Base-by-base conservation (phyloP, 1,140 invertebrate genomes). In the Heliconius eleuchia region DNA sequence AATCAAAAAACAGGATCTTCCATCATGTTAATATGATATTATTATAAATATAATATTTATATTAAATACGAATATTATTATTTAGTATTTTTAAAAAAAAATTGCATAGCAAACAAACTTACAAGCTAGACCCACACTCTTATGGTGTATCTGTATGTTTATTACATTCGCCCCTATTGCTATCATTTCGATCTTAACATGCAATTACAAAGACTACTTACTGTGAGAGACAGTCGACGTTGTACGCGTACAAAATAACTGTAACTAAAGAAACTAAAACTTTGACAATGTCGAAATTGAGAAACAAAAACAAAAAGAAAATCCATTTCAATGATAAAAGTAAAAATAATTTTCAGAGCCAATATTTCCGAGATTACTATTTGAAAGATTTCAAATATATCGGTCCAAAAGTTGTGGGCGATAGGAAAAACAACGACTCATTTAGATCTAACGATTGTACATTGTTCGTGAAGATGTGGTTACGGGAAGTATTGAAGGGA, bases 301-400 rank as follows among this genome's bases (percentile, higher is more conserved):
- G 72, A n/a, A 75, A 74, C n/a, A 82, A 76, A 71, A 73, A 73
- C 11, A 80, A 76, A 73, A 73, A 57, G 13, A 78, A 66, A 78
- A 52, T 72, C 37, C 30, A 42, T 66, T 57, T 37, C 23, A 76
- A 27, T 27, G 78, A 1, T 39, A 78, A 77, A 37, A 70, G 18
- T 13, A 71, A 42, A 60, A 80, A 79, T 27, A 76, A 81, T n/a
- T 34, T 57, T n/a, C 74, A 76, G 39, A 57, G 75, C 30, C 79
- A 79, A 39, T 90, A 90, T 74, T 71, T 89, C 19, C 57, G 91
- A 73, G 87, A 91, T 81, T 89, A 84, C 80, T 93, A 93, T 52
- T 50, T 89, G 16, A 93, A 92, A 74, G 92, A 93, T 70, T 92
- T 89, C 57, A 85, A 90, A 79, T 92, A 92, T 77, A 83, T 93